These are phyloP conservation scores for Rhizoglyphus robini DNA, from an alignment of 1,140 invertebrate genomes.

Conservation along the genomic window DNA sequence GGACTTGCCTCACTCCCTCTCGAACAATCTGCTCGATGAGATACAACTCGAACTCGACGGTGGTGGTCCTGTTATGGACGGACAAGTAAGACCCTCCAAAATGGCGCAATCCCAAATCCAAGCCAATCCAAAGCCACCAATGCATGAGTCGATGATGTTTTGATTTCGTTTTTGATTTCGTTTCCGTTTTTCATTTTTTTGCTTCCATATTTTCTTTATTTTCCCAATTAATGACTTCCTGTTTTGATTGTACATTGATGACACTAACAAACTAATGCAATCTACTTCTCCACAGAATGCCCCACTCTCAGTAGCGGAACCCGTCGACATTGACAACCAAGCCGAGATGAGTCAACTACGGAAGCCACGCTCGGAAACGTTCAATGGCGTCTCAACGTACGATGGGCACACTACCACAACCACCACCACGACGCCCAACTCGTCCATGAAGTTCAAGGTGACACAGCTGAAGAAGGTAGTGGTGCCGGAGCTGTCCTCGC, in stretches of 20 bases:
- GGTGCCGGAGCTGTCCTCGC: background rate
- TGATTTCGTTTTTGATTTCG: background rate
- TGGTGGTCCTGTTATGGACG: too few relatives aligned
- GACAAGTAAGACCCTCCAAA: constrained; percentile 9
- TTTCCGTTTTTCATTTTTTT: background rate
- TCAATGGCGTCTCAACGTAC: background rate
- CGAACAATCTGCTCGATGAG: background rate
- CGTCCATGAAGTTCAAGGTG: background rate
- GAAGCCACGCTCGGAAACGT: background rate
- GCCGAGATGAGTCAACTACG: background rate
- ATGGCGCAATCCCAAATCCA: too few relatives aligned
- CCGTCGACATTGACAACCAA: background rate
- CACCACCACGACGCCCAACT: background rate
- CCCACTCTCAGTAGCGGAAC: background rate
- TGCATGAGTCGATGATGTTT: too few relatives aligned
- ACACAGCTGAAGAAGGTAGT: background rate
- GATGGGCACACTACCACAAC: background rate
- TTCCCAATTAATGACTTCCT: background rate
- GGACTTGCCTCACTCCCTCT: background rate
- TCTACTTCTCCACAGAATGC: background rate
- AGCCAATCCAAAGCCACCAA: too few relatives aligned
- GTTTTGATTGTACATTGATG: background rate
- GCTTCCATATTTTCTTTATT: background rate
- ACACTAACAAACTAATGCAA: background rate
- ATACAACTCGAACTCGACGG: constrained; percentile 2